phyloP scores from a whole-genome alignment of 2,888 invertebrate genomes.

The Encarsia formosa region DNA sequence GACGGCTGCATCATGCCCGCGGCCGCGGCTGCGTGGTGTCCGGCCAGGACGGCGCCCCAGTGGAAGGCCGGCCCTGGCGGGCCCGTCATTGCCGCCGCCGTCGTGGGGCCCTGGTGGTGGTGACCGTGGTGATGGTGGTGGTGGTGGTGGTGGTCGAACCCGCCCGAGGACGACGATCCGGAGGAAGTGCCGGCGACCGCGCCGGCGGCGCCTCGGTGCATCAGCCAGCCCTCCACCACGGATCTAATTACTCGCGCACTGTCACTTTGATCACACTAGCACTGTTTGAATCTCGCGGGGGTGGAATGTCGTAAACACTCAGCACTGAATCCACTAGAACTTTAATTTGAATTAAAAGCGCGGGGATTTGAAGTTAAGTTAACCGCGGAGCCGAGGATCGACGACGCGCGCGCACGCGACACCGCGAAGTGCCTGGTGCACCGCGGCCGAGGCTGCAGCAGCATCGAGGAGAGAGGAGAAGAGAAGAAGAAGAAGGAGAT shows the following conservation, averaged over 20 bases:
- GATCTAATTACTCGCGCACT: slow-evolving; percentile 25
- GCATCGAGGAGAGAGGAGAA: slow-evolving; percentile 24
- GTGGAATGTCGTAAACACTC: no score
- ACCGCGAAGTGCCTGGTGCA: neutral
- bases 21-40: slow-evolving; percentile 55
- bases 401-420: slow-evolving; percentile 24
- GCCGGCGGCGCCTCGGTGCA: slow-evolving; percentile 73
- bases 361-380: no score
- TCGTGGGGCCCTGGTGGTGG: slow-evolving; percentile 38
- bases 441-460: slow-evolving; percentile 1
- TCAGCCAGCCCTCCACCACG: slow-evolving; percentile 57
- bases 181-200: slow-evolving; percentile 62
- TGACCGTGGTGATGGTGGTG: slow-evolving; percentile 49
- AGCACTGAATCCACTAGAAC: no score
- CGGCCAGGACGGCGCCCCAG: slow-evolving; percentile 50
- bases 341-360: no score
- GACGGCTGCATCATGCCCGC: slow-evolving; percentile 53
- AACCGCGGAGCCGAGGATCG: no score
- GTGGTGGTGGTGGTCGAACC: slow-evolving; percentile 55
- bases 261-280: no score
- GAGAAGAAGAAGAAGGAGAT: slow-evolving; percentile 10
- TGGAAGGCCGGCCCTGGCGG: slow-evolving; percentile 45
- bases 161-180: slow-evolving; percentile 49
- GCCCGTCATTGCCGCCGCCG: slow-evolving; percentile 66
- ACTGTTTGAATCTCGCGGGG: no score